Percentiles rank a stretch among this genome's conserved stretches.
phyloP scores from a whole-genome alignment of 2,113 vertebrate species.

The Nibea coibor region DNA sequence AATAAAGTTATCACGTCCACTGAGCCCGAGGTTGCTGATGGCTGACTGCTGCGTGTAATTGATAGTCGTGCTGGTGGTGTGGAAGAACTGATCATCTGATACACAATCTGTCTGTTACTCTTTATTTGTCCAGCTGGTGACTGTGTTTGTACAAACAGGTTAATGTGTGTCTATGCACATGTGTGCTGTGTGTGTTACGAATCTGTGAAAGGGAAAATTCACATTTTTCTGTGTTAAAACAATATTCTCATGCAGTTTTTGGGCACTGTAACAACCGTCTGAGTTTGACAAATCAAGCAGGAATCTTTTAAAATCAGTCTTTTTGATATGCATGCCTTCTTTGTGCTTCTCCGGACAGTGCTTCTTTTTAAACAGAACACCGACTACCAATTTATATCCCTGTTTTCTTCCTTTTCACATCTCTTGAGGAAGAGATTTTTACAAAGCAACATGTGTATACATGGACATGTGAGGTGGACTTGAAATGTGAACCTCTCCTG shows the following conservation, averaged over 20 bases:
- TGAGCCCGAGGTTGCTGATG: conserved; percentile 47
- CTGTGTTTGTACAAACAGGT: conserved; percentile 5
- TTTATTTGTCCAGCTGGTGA: conserved; percentile 41
- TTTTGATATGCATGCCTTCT: background rate
- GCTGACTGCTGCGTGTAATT: conserved; percentile 52
- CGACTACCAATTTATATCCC: background rate
- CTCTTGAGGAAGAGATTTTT: too few species aligned
- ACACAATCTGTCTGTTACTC: conserved; percentile 21
- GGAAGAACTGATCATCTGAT: conserved; percentile 37
- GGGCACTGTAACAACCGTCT: background rate
- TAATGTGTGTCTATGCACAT: background rate
- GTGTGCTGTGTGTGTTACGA: background rate
- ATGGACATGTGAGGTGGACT: background rate
- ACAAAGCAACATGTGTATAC: background rate
- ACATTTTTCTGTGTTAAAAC: background rate
- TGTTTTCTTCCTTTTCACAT: too few species aligned
- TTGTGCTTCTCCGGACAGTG: background rate
- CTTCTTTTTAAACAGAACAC: background rate
- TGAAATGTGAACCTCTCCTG: background rate
- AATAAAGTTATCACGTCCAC: conserved; percentile 72
- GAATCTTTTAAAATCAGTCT: background rate
- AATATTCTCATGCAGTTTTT: background rate
- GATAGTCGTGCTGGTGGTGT: conserved; percentile 50
- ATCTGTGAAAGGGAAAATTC: too few species aligned
- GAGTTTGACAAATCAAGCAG: background rate